Evolutionary conservation across 2,797 vertebrate species (phyloP).

Genomic region (Aeoliscus strigatus): DNA sequence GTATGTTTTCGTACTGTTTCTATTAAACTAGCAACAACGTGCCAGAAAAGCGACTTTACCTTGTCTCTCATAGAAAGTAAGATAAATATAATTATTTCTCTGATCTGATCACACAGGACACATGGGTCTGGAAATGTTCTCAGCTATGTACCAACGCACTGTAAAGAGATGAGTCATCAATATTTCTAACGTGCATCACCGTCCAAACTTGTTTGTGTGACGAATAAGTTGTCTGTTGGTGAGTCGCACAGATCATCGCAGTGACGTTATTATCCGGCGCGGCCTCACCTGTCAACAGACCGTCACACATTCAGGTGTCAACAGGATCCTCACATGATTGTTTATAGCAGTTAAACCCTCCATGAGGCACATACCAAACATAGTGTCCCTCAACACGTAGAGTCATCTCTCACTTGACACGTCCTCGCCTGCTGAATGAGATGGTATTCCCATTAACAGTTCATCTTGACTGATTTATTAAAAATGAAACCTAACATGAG

Average conservation of each 20-base stretch:
- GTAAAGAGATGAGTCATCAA: constrained; percentile 55
- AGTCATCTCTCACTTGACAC: constrained; percentile 39
- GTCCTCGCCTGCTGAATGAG: constrained; percentile 39
- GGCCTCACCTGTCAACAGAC: constrained; percentile 52
- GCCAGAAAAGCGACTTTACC: no score
- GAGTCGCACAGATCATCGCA: constrained; percentile 20
- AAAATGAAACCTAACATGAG: constrained; percentile 2
- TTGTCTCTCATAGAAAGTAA: no score
- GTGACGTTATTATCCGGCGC: constrained; percentile 34
- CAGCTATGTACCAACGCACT: constrained; percentile 1
- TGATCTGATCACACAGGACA: no score
- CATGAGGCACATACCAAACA: constrained; percentile 53
- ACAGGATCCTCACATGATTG: constrained; percentile 27
- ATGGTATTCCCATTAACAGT: constrained; percentile 24
- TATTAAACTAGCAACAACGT: no score
- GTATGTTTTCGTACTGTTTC: no score
- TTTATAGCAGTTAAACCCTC: constrained; percentile 29
- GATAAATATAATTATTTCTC: no score
- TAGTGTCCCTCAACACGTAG: constrained; percentile 31
- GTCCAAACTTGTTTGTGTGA: constrained; percentile 50
- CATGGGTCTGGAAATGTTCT: constrained; percentile 4
- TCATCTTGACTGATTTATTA: constrained; percentile 26
- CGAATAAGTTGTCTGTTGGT: constrained; percentile 37
- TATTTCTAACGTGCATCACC: constrained; percentile 39
- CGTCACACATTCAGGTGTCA: constrained; percentile 42